Evolutionary conservation across 2,797 vertebrate genomes (phyloP), one percentile per base, ranked within the genome.

Genomic region (Fistularia tabacaria): DNA sequence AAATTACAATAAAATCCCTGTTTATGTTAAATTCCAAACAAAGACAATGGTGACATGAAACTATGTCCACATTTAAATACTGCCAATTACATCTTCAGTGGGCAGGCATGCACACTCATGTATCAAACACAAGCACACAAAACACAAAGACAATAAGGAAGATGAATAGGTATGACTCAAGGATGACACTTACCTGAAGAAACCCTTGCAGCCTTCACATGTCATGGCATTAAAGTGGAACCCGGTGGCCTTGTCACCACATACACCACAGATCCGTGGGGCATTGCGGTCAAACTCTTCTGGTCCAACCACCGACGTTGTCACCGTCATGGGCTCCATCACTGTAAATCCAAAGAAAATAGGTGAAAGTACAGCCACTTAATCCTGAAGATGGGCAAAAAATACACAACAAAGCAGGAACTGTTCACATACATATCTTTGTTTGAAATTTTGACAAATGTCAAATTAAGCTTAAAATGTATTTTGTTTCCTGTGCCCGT

Each of bases 141-240:
- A 25, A 25, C 5, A 25, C 25, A 25, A 25, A 25, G 25, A 25
- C 25, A 25, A 25, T 25, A 25, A 25, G 25, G 25, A 25, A 25
- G 25, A 25, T 25, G 25, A 25, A 25, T 25, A 25, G 5, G 25
- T 25, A 25, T 25, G 25, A 25, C 25, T 25, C 25, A 25, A 25
- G 25, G 25, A 25, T 25, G 1, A 47, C n/a, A 62, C 80, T 36
- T 9, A 97, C 96, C 97, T 94, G 91, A 99, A 99, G 84, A 99
- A 98, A 36, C 97, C 96, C 84, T 98, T 99, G 91, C 96, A 99
- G 82, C 97, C 97, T 70, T 98, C 97, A 3, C 96, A 98, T 59
- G 96, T 99, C 96, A 98, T 98, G 57, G 96, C 97, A 0, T 99
- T 98, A 87, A 98, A 99, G 87, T 99, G 97, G 72, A 98, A 98